Conservation (phyloP, 2,888 invertebrate genomes). For the Maniola hyperantus region DNA sequence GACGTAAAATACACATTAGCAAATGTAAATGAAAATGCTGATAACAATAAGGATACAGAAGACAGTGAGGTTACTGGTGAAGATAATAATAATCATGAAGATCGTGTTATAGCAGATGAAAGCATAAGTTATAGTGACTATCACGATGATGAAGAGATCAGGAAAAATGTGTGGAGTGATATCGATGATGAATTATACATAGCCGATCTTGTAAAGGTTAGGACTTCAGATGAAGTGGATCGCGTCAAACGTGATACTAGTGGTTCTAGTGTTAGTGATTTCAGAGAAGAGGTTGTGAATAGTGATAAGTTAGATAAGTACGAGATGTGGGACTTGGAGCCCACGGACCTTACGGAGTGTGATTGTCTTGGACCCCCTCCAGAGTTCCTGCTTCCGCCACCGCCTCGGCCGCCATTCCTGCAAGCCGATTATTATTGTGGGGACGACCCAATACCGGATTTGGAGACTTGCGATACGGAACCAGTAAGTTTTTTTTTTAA, state of each 20-base stretch:
- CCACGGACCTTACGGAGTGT: slow-evolving; percentile 87
- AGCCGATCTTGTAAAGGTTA: slow-evolving; percentile 71
- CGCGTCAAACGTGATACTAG: slow-evolving; percentile 78
- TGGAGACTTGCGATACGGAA: slow-evolving; percentile 89
- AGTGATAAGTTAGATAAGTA: slow-evolving; percentile 80
- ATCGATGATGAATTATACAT: slow-evolving; percentile 79
- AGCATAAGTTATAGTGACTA: slow-evolving; percentile 50
- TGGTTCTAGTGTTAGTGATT: slow-evolving; percentile 73
- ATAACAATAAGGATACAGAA: slow-evolving; percentile 49
- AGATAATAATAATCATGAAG: slow-evolving; percentile 34
- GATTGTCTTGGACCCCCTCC: slow-evolving; percentile 90
- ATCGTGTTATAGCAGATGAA: slow-evolving; percentile 64
- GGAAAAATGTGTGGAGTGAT: slow-evolving; percentile 76
- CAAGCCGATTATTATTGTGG: slow-evolving; percentile 87
- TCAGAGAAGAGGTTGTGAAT: slow-evolving; percentile 79
- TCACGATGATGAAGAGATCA: slow-evolving; percentile 64
- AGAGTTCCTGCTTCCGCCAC: slow-evolving; percentile 88
- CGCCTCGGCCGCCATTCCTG: slow-evolving; percentile 88
- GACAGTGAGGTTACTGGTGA: slow-evolving; percentile 36
- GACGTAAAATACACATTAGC: slow-evolving; percentile 28
- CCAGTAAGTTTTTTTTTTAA: slow-evolving; percentile 84
- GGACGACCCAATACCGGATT: slow-evolving; percentile 86
- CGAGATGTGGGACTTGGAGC: slow-evolving; percentile 88
- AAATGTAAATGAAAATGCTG: slow-evolving; percentile 41
- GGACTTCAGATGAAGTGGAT: slow-evolving; percentile 73